A percentile compares a stretch with the other conserved stretches of the same genome.
Evolutionary conservation across 1,140 invertebrate genomes (phyloP).

Genomic region (Tribolium madens): DNA sequence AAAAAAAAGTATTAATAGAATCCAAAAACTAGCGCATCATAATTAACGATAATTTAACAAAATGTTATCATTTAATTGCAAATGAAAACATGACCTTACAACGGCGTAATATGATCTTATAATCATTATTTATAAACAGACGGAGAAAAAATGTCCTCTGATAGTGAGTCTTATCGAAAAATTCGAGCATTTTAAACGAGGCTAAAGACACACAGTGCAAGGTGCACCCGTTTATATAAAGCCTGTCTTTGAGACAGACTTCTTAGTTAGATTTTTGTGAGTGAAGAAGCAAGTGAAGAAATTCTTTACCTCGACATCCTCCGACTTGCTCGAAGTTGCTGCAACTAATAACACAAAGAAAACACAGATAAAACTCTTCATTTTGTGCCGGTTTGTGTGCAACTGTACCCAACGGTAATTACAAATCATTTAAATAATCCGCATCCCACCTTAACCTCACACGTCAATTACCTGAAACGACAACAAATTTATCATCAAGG

Average conservation of each 20-base stretch:
- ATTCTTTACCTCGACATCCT: background rate
- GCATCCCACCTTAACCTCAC: background rate
- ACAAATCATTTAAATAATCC: slow-evolving; percentile 14
- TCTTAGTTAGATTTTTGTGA: slow-evolving; percentile 18
- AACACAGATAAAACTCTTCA: slow-evolving; percentile 3
- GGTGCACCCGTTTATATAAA: slow-evolving; percentile 25
- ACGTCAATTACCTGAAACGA: background rate
- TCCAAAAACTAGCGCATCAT: slow-evolving; percentile 11
- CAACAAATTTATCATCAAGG: background rate
- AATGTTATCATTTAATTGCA: slow-evolving; percentile 1
- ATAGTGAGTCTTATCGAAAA: slow-evolving; percentile 5
- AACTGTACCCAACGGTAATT: slow-evolving; percentile 22
- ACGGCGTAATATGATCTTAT: slow-evolving; percentile 29
- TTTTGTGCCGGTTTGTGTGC: background rate
- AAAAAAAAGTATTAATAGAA: slow-evolving; percentile 29
- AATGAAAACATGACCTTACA: slow-evolving; percentile 30
- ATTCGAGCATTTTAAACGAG: slow-evolving; percentile 28
- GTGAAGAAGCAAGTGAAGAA: slow-evolving; percentile 1
- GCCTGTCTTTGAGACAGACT: background rate
- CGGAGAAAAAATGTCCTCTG: slow-evolving; percentile 24
- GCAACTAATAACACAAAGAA: background rate
- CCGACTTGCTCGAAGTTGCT: background rate
- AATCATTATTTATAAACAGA: slow-evolving; percentile 22
- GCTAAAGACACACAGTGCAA: slow-evolving; percentile 36
- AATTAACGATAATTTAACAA: slow-evolving; percentile 4